Base-by-base conservation (phyloP, 2,888 invertebrate genomes). In the Pristionchus entomophagus region DNA sequence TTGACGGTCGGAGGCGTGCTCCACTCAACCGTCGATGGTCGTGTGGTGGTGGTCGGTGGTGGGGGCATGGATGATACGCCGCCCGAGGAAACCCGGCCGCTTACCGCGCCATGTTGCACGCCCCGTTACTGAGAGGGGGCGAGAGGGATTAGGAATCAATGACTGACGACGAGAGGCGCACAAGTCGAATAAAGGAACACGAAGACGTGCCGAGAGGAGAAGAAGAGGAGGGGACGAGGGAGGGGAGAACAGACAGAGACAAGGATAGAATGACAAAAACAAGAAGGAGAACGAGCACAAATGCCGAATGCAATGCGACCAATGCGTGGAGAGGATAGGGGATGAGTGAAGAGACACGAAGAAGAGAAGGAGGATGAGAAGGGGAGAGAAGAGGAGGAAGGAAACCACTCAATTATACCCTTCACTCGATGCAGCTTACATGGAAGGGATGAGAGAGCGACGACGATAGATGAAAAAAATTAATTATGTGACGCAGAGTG, bases 351-450 rank as follows among this genome's bases (percentile, higher is more conserved):
- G 26, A 26, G 82, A 82, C 17, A 53, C 38, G 82, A 41, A 53
- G 82, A 41, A 38, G 17, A 53, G 59, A 59, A n/a, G 59, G 26
- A 38, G 82, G n/a, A 29, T 35, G 26, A 51, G 26, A 45, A n/a
- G 22, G 41, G 12, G 32, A 45, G 51, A 32, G 51, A 32, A 80
- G 32, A 32, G 19, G 78, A 26, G 12, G 17, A 29, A 78, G 29
- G 78, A 78, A 78, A 80, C 78, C 78, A 80, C 78, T 51, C 78
- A 80, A 80, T 80, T 80, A 80, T 80, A 80, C 51, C 78, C 51
- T 78, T 78, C 51, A 49, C 78, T 51, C 78, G 73, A 73, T 73
- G 73, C 73, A 73, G 73, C 73, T 73, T 73, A 73, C 73, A 73
- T 73, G 65, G 73, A 41, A 35, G 73, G 73, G 73, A 73, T 41